phyloP scores from a whole-genome alignment of 2,888 invertebrate species.

The Unio pictorum region DNA sequence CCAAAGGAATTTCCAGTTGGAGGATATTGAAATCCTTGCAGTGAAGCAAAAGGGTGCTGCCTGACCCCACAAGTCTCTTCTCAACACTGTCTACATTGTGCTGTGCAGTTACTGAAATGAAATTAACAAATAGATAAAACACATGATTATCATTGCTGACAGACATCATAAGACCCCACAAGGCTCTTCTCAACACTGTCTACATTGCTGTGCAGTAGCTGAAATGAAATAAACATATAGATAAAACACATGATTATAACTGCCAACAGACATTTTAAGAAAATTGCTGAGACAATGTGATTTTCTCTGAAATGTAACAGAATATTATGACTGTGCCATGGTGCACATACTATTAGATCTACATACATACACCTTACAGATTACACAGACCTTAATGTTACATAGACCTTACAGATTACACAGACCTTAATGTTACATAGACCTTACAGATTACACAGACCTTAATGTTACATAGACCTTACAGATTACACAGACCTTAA shows the following conservation, averaged over 20 bases:
- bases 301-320: too few relatives aligned
- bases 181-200: conserved; percentile 88
- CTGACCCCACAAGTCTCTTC: conserved; percentile 84
- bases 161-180: background rate
- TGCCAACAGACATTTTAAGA: background rate
- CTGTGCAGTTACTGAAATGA: conserved; percentile 85
- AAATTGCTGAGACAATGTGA: too few relatives aligned
- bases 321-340: too few relatives aligned
- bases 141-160: background rate
- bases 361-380: too few relatives aligned
- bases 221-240: conserved; percentile 32
- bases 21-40: conserved; percentile 94
- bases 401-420: too few relatives aligned
- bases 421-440: too few relatives aligned
- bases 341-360: too few relatives aligned
- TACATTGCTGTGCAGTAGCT: conserved; percentile 93
- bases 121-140: conserved; percentile 1
- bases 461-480: too few relatives aligned
- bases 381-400: too few relatives aligned
- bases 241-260: background rate
- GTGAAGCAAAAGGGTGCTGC: conserved; percentile 82
- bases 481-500: too few relatives aligned
- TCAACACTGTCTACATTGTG: conserved; percentile 91
- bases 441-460: too few relatives aligned
- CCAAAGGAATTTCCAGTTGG: conserved; percentile 85